phyloP scores from a whole-genome alignment of 2,113 vertebrate genomes.

The Steatornis caripensis region DNA sequence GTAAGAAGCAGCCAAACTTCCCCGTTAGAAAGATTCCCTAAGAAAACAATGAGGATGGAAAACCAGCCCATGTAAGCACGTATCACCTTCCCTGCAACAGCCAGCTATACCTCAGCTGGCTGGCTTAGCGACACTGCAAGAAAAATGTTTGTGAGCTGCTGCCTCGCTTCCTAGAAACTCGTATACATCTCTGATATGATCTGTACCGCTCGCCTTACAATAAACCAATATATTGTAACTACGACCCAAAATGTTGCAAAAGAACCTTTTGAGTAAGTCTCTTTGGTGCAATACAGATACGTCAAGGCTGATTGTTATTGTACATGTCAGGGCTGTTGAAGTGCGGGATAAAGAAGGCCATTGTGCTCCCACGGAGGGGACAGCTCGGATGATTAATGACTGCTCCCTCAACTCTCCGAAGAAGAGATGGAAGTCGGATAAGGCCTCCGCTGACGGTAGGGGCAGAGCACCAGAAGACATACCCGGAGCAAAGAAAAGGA shows the following conservation, averaged over 20 bases:
- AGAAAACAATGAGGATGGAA: not conserved
- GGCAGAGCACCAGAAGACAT: slow-evolving; percentile 24
- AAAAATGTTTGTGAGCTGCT: slow-evolving; percentile 19
- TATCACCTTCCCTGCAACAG: not conserved
- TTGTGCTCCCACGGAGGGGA: slow-evolving; percentile 65
- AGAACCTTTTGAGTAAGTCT: slow-evolving; percentile 48
- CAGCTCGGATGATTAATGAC: slow-evolving; percentile 70
- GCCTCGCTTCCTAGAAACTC: not conserved
- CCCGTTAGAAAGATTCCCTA: not conserved
- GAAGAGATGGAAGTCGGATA: slow-evolving; percentile 71
- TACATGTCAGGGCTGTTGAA: slow-evolving; percentile 65
- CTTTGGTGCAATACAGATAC: slow-evolving; percentile 44
- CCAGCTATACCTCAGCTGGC: not conserved
- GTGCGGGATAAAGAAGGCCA: slow-evolving; percentile 66
- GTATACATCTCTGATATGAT: not conserved
- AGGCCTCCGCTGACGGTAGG: not conserved
- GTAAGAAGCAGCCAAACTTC: not conserved
- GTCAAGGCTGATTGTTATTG: slow-evolving; percentile 69
- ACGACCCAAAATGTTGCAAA: slow-evolving; percentile 5
- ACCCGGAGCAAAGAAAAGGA: not conserved
- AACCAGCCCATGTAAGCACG: not conserved
- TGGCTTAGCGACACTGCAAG: rapidly evolving
- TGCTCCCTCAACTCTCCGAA: slow-evolving; percentile 53
- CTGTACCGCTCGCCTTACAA: slow-evolving; percentile 8
- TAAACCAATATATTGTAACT: slow-evolving; percentile 47